These are phyloP conservation scores for Phalloptychus januarius DNA, from an alignment of 2,797 vertebrate species.

Conservation along the genomic window DNA sequence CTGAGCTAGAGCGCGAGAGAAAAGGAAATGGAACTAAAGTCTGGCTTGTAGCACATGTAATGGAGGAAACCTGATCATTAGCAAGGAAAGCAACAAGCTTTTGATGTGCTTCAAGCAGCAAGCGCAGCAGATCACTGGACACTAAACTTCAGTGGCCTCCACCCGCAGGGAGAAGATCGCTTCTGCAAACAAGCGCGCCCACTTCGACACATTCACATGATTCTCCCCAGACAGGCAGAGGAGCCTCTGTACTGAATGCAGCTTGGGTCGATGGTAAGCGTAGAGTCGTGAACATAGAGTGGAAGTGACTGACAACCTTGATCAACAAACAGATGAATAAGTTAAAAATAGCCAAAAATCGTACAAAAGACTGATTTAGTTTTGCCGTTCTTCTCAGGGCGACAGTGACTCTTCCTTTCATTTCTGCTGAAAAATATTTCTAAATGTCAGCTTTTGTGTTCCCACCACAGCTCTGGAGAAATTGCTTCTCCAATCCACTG, in stretches of 20 bases:
- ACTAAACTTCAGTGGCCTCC: conserved; percentile 62
- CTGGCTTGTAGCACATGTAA: conserved; percentile 33
- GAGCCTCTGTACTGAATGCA: background rate
- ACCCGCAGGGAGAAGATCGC: conserved; percentile 42
- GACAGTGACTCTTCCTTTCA: conserved; percentile 21
- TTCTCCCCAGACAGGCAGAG: conserved; percentile 10
- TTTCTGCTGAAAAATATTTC: conserved; percentile 22
- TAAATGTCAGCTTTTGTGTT: conserved; percentile 56
- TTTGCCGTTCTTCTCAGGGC: conserved; percentile 13
- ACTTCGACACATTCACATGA: background rate
- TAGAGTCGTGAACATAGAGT: background rate
- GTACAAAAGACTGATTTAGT: conserved; percentile 42
- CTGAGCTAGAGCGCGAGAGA: conserved; percentile 7
- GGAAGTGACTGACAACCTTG: conserved; percentile 3
- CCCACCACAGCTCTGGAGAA: conserved; percentile 6
- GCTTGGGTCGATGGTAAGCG: background rate
- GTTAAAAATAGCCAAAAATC: conserved; percentile 26
- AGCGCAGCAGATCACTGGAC: conserved; percentile 50
- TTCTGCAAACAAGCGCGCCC: conserved; percentile 48
- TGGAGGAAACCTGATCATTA: conserved; percentile 59
- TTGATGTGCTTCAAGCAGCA: conserved; percentile 48
- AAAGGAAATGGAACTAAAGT: conserved; percentile 26
- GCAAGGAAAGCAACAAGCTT: conserved; percentile 40
- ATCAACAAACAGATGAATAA: conserved; percentile 2
- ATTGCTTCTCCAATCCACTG: conserved; percentile 9